Conservation (phyloP, 2,797 vertebrate species). For the Varecia variegata region DNA sequence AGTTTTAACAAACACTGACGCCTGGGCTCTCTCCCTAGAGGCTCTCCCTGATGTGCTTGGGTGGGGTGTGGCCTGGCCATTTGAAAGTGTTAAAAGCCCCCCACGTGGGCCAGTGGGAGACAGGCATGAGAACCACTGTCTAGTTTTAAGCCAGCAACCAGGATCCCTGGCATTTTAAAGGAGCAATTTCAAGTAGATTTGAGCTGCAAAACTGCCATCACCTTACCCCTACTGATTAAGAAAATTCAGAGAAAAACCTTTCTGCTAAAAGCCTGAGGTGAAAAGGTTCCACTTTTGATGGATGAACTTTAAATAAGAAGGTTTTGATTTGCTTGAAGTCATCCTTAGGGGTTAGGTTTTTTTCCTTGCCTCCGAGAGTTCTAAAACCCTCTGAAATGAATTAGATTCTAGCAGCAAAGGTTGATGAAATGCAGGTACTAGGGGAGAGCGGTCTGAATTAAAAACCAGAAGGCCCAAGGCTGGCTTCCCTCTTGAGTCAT, state of each 20-base stretch:
- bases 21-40: not conserved
- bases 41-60: not conserved
- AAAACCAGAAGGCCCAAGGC: not conserved
- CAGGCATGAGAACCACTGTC: not conserved
- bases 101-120: not conserved
- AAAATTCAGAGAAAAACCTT: constrained; percentile 29
- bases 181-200: not conserved
- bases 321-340: not conserved
- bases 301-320: constrained; percentile 5
- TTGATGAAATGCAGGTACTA: constrained; percentile 13
- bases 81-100: not conserved
- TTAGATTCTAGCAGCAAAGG: not conserved
- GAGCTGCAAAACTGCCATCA: not conserved
- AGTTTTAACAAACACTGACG: not conserved
- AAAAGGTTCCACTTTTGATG: not conserved
- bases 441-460: not conserved
- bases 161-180: not conserved
- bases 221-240: not conserved
- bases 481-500: not conserved
- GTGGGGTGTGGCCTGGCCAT: not conserved
- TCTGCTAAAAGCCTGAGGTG: not conserved
- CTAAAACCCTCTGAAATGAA: constrained; percentile 23
- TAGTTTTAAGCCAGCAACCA: not conserved
- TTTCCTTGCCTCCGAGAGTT: not conserved
- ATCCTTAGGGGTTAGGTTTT: not conserved